Conservation (phyloP, 2,113 vertebrate species). For the Boleophthalmus pectinirostris region DNA sequence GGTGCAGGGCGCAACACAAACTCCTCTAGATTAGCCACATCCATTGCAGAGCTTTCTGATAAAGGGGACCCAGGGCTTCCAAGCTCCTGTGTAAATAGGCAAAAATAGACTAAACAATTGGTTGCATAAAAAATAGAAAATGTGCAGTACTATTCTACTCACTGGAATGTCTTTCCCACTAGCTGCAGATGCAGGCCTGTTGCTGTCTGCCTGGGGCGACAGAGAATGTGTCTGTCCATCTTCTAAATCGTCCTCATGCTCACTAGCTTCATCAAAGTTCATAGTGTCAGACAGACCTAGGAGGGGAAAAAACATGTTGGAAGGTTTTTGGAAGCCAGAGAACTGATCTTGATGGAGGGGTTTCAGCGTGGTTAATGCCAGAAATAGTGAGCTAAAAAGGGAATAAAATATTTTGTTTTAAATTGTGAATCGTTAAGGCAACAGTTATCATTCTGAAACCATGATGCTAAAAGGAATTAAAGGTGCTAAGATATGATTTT, state of each 20-base stretch:
- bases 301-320: neutral
- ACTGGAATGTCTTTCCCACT: conserved; percentile 83
- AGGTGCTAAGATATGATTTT: no score
- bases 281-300: conserved; percentile 89
- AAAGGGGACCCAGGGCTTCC: conserved; percentile 74
- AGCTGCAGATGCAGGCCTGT: conserved; percentile 82
- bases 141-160: conserved; percentile 29
- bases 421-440: no score
- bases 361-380: no score
- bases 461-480: no score
- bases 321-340: neutral
- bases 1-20: conserved; percentile 88
- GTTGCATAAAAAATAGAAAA: neutral
- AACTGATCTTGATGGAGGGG: no score
- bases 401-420: no score
- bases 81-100: conserved; percentile 71
- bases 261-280: conserved; percentile 91
- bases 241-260: conserved; percentile 70
- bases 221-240: conserved; percentile 66
- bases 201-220: conserved; percentile 72
- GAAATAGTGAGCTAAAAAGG: no score
- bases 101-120: neutral
- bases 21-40: conserved; percentile 87
- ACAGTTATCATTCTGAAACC: no score
- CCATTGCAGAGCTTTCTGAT: conserved; percentile 75